A percentile compares a stretch with the other conserved stretches of the same genome.
phyloP scores from a whole-genome alignment of 1,140 invertebrate genomes.

The Plutomurus gul region DNA sequence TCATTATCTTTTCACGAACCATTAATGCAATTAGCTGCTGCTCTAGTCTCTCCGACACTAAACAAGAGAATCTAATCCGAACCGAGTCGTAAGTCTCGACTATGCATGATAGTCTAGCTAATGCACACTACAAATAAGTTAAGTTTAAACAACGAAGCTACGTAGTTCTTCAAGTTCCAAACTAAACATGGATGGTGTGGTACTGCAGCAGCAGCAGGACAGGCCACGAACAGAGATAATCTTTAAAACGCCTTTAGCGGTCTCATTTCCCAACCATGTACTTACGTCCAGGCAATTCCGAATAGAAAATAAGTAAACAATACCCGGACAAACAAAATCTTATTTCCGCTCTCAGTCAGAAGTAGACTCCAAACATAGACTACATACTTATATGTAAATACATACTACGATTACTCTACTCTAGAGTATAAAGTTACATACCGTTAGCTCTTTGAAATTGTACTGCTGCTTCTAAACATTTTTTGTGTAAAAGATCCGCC shows the following conservation, averaged over 20 bases:
- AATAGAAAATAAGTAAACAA: no score
- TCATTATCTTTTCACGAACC: conserved; percentile 7
- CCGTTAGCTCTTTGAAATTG: conserved; percentile 90
- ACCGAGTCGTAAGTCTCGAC: neutral
- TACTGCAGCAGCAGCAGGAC: no score
- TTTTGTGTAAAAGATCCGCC: conserved; percentile 63
- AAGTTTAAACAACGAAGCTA: no score
- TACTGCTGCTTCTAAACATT: conserved; percentile 84
- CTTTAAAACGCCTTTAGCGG: no score
- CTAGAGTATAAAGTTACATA: conserved; percentile 55
- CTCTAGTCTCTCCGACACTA: neutral
- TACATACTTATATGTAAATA: no score
- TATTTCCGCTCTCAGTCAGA: neutral
- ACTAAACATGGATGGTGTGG: no score
- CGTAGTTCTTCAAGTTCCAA: no score
- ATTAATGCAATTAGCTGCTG: neutral
- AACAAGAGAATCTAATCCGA: neutral
- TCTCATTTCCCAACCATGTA: no score
- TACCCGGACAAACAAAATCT: no score
- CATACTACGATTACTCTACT: neutral
- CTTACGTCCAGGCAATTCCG: neutral
- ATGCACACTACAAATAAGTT: no score
- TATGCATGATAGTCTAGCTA: neutral
- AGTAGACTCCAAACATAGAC: neutral
- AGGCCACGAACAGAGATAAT: no score